Evolutionary conservation across 1,140 invertebrate genomes (phyloP).

Genomic region (Pogonomyrmex barbatus): DNA sequence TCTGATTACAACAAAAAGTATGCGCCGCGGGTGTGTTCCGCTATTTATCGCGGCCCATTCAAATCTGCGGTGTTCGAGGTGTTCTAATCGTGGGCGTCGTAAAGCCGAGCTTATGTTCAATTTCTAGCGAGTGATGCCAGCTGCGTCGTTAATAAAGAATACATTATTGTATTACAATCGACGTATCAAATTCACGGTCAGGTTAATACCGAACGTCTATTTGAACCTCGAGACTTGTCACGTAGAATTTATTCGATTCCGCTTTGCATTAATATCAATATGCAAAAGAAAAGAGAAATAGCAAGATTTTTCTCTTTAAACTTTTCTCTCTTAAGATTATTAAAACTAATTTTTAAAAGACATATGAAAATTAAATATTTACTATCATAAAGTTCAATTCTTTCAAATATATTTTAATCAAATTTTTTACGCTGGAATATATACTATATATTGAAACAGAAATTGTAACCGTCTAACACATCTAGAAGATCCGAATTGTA

Average conservation of each 20-base stretch:
- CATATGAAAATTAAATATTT: neutral
- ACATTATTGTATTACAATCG: conserved; percentile 26
- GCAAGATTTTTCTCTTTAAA: neutral
- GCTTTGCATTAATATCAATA: neutral
- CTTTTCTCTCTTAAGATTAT: neutral
- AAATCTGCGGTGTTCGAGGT: conserved; percentile 20
- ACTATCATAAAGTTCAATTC: neutral
- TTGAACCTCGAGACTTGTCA: neutral
- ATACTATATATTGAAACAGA: neutral
- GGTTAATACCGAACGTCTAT: neutral
- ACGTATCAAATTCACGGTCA: conserved; percentile 12
- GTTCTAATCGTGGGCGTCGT: conserved; percentile 64
- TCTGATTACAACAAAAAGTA: conserved; percentile 60
- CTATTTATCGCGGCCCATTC: conserved; percentile 68
- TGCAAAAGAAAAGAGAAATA: neutral
- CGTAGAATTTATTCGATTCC: conserved; percentile 10
- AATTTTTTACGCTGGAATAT: neutral
- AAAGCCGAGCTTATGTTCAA: conserved; percentile 16
- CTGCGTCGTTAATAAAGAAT: conserved; percentile 61
- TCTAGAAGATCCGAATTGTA: neutral
- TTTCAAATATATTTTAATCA: neutral
- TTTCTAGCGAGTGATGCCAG: conserved; percentile 53
- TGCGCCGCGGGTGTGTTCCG: conserved; percentile 49
- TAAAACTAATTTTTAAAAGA: neutral
- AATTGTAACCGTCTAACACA: neutral